Conservation (phyloP, 2,888 invertebrate genomes). For the Sminthurides aquaticus region DNA sequence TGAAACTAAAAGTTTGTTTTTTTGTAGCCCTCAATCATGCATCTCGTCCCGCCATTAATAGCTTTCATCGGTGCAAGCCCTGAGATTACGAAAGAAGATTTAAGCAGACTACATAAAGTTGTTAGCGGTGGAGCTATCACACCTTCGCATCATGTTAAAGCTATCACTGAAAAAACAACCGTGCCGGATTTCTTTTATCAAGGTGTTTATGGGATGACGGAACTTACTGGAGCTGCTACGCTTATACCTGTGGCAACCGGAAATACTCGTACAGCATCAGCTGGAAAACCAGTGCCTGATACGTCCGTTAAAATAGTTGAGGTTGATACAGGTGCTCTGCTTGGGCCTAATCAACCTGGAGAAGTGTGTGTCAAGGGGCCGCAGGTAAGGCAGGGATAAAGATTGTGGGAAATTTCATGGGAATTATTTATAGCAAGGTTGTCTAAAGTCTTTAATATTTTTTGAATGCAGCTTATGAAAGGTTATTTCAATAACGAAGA, state of each 20-base stretch:
- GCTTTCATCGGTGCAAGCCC: constrained; percentile 68
- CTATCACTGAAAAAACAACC: constrained; percentile 15
- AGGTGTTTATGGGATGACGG: constrained; percentile 28
- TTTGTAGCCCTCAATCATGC: constrained; percentile 26
- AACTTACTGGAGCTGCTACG: constrained; percentile 46
- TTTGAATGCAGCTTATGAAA: constrained; percentile 58
- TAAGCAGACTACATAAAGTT: constrained; percentile 58
- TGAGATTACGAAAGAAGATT: constrained; percentile 58
- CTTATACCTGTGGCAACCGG: constrained; percentile 41
- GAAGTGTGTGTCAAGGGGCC: constrained; percentile 67
- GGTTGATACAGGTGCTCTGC: constrained; percentile 52
- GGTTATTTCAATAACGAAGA: constrained; percentile 69
- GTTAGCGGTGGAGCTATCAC: constrained; percentile 60
- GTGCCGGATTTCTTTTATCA: constrained; percentile 22
- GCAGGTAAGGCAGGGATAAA: constrained; percentile 59
- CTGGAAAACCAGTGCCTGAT: constrained; percentile 61
- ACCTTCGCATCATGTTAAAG: background rate
- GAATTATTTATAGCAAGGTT: constrained; percentile 4
- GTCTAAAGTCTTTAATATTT: constrained; percentile 6
- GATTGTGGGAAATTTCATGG: constrained; percentile 55
- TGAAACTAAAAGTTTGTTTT: too few species aligned
- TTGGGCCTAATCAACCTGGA: constrained; percentile 60
- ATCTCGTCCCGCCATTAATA: constrained; percentile 67
- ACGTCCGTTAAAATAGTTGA: constrained; percentile 61
- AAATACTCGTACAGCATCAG: constrained; percentile 58